These are phyloP conservation scores for Leptonema lineaticorne DNA, from an alignment of 1,140 invertebrate species.

Conservation along the genomic window DNA sequence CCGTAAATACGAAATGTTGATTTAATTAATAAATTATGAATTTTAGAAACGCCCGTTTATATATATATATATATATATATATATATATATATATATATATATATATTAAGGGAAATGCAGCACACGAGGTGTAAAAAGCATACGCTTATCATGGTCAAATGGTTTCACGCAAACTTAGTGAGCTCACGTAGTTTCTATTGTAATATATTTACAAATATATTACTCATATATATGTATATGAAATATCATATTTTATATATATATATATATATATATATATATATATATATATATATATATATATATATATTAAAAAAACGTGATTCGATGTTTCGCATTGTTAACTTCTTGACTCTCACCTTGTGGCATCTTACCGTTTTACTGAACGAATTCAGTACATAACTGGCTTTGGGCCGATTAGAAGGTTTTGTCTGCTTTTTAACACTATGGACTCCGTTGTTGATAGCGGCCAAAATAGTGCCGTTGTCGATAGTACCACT, in stretches of 20 bases:
- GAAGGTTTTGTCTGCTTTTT: background rate
- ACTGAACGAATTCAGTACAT: constrained; percentile 15
- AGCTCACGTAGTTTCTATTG: constrained; percentile 22
- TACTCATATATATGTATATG: no score
- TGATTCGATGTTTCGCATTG: constrained; percentile 25
- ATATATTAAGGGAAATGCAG: background rate
- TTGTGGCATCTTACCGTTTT: constrained; percentile 3
- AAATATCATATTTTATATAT: no score
- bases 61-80: no score
- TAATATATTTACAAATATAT: no score
- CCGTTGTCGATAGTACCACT: background rate
- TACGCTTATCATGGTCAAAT: constrained; percentile 6
- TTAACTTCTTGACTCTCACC: constrained; percentile 23
- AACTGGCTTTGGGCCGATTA: background rate
- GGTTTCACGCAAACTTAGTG: constrained; percentile 13
- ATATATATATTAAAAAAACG: background rate
- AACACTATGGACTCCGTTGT: background rate
- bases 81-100: no score
- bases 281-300: no score
- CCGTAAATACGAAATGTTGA: no score
- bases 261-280: no score
- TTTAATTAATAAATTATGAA: no score
- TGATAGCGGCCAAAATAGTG: background rate
- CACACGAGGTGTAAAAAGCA: background rate
- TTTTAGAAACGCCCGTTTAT: no score